Evolutionary conservation across 2,888 invertebrate genomes (phyloP), one percentile per base, ranked within the genome.

Genomic region (Tenthredo mesomela): DNA sequence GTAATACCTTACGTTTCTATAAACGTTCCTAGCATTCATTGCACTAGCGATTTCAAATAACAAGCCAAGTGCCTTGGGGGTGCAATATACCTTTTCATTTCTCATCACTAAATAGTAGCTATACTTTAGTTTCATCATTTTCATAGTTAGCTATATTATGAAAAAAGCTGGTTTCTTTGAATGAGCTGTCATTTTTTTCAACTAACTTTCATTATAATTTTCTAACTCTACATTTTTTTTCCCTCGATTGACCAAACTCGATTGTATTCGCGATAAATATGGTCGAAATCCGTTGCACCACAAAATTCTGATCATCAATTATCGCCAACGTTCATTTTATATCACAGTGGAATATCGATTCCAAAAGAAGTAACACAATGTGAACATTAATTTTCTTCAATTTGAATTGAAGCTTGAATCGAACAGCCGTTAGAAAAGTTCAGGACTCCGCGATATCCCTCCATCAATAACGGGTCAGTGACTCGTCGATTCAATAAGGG

Each of bases 391-490:
- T 67, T 33, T 33, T 6, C 15, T 18, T 12, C 12, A 67, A 67
- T 67, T 33, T 67, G 1, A n/a, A n/a, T n/a, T n/a, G n/a, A n/a
- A 33, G 9, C 18, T 6, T 2, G 33, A 67, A 67, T 67, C 18
- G 6, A 6, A 12, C 67, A 67, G 4, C 67, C 67, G 67, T 67
- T 18, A 73, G 43, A 73, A 15, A 40, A 43, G 9, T 73, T 9
- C 2, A 73, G 43, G 25, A 73, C 21, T 73, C 21, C n/a, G 21
- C 43, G 40, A 12, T 47, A 10, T 21, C 43, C 40, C 10, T 80
- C 2, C 18, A 61, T 80, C n/a, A 80, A 80, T 50, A 80, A 80
- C 80, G 40, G 61, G 58, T 61, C 58, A 61, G 21, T 80, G 37
- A 10, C 15, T 18, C 33, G 77, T 6, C 50, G 77, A 50, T 77